A percentile compares a stretch with the other conserved stretches of the same genome.
phyloP scores from a whole-genome alignment of 2,797 vertebrate genomes.

The Enteromius unitaeniatus region DNA sequence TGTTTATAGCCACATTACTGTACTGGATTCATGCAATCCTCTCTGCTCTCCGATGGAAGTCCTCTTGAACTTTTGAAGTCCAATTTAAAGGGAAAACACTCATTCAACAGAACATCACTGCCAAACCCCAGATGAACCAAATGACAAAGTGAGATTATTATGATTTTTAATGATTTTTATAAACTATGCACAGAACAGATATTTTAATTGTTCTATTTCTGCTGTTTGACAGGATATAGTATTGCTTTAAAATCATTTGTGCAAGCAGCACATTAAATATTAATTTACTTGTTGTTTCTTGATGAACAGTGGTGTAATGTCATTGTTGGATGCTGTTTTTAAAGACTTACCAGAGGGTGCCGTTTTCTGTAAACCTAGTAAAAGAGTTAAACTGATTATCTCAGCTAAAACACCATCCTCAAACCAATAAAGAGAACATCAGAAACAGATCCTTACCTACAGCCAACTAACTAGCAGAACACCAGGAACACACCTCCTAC shows the following conservation, averaged over 20 bases:
- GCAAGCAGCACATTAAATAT: neutral
- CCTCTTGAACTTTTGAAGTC: slow-evolving; percentile 57
- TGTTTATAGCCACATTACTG: slow-evolving; percentile 68
- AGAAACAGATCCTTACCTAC: neutral
- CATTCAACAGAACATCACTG: neutral
- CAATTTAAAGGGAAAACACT: neutral
- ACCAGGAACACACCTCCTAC: neutral
- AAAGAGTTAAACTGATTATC: neutral
- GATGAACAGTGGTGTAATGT: neutral
- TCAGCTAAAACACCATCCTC: neutral
- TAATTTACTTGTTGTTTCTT: neutral
- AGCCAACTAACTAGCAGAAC: slow-evolving; percentile 9
- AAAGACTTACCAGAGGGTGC: neutral
- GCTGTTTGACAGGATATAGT: neutral
- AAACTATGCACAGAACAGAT: neutral
- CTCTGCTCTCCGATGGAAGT: slow-evolving; percentile 75
- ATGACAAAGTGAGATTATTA: neutral
- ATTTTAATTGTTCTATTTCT: neutral
- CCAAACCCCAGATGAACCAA: slow-evolving; percentile 3
- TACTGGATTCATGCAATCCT: slow-evolving; percentile 76
- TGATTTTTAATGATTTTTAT: no score
- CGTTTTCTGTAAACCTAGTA: neutral
- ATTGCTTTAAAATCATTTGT: neutral
- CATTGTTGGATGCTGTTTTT: neutral
- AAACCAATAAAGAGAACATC: neutral